Evolutionary conservation across 2,113 vertebrate species (phyloP).

Genomic region (Cyanoderma ruficeps): DNA sequence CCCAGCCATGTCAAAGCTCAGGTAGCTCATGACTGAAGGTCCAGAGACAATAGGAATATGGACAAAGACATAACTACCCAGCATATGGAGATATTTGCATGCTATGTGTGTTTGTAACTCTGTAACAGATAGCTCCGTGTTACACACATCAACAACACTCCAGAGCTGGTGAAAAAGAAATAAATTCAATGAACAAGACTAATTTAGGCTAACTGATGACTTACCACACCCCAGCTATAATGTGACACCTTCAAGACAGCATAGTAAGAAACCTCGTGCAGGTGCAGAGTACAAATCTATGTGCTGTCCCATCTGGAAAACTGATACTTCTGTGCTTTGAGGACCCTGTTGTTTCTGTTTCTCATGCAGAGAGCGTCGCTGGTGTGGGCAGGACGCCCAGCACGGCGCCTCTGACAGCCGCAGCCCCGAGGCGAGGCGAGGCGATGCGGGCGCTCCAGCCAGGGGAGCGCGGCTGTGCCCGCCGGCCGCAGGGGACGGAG

Average conservation of each 20-base stretch:
- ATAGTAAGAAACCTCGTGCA: neutral
- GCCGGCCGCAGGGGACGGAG: neutral
- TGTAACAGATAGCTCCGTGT: neutral
- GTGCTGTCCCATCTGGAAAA: neutral
- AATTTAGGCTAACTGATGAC: neutral
- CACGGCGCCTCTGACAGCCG: too few relatives aligned
- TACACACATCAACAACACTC: neutral
- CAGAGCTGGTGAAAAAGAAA: neutral
- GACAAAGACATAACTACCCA: neutral
- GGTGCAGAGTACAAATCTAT: fast-evolving
- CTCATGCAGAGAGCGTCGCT: fast-evolving
- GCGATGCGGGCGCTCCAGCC: too few relatives aligned
- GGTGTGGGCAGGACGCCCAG: neutral
- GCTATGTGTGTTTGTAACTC: neutral
- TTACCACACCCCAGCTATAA: neutral
- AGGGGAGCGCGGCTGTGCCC: fast-evolving
- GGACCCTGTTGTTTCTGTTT: neutral
- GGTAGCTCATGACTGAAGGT: neutral
- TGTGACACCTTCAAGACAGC: neutral
- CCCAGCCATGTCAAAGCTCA: neutral
- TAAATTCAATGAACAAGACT: neutral
- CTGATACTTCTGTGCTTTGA: fast-evolving
- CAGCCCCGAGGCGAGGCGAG: too few relatives aligned
- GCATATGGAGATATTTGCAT: neutral
- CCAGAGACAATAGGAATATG: neutral